Base-by-base conservation (phyloP, 23 tunicate species). In the Styela plicata region DNA sequence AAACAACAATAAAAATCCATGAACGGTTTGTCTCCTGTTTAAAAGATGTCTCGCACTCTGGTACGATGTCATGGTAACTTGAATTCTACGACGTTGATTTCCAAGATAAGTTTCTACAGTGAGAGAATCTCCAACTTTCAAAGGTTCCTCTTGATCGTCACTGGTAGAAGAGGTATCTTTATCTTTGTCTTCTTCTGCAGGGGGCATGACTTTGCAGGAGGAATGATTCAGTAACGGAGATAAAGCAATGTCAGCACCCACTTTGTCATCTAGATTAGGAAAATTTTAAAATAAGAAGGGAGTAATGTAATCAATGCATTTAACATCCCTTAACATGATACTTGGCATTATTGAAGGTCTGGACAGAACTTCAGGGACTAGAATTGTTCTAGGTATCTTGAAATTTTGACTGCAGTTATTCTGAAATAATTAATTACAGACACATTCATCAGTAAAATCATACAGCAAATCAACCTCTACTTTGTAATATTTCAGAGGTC, bases 1-100 rank as follows among this genome's bases (percentile, higher is more conserved):
- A 65, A 89, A 93, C 17, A 86, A 83, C 63, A 93, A 80, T 32
- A 93, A 82, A 69, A 88, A 93, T 19, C 98, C 98, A 73, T 93
- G 98, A 5, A 93, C 64, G 30, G 91, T 79, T 70, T 80, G 81
- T 17, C 89, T 88, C 3, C 78, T 82, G 87, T 80, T 88, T 80
- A 93, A 61, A 16, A 89, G 81, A 33, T 85, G 83, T 31, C 89
- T 63, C 10, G 98, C 98, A 65, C 79, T 73, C 67, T 93, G 93
- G 62, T 93, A 93, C 65, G 98, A 93, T 16, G 98, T 82, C 69
- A 93, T 17, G 1, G 92, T 85, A 73, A 93, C 86, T 23, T 84
- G 80, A 69, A 88, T 93, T 23, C 93, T 62, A 31, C 98, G 79
- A 24, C 92, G 62, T 36, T 88, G 83, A 27, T 79, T 85, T 2